A percentile compares a stretch with the other conserved stretches of the same genome.
phyloP scores from a whole-genome alignment of 2,797 vertebrate genomes.

The Cephalopachus bancanus region DNA sequence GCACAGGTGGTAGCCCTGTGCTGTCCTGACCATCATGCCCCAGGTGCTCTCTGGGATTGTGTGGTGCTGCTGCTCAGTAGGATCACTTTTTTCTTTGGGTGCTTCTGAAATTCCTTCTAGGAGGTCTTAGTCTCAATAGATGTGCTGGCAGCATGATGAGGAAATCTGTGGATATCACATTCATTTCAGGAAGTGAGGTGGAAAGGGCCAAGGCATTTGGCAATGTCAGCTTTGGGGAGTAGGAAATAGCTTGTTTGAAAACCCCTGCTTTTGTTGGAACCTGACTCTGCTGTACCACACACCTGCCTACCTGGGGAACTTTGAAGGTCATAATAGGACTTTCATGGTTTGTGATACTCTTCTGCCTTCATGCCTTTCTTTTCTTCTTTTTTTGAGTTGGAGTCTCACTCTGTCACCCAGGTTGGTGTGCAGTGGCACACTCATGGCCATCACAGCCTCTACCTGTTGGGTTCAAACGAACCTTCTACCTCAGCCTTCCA shows the following conservation, averaged over 20 bases:
- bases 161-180: not conserved
- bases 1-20: not conserved
- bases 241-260: not conserved
- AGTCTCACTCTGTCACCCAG: too few relatives aligned
- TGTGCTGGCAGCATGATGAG: not conserved
- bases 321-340: not conserved
- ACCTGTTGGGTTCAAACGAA: too few relatives aligned
- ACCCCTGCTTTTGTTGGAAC: not conserved
- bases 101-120: not conserved
- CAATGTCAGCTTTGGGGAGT: not conserved
- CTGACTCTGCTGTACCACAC: not conserved
- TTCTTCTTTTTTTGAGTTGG: not conserved
- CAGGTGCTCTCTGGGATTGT: fast-evolving
- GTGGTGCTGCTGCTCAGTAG: not conserved
- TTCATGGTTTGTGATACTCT: not conserved
- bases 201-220: not conserved
- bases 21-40: not conserved
- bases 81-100: not conserved
- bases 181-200: not conserved
- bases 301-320: not conserved
- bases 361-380: not conserved
- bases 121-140: not conserved
- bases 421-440: too few relatives aligned
- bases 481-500: too few relatives aligned
- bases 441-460: too few relatives aligned